Base-by-base conservation (phyloP, 2,888 invertebrate genomes). In the Synergus itoensis region DNA sequence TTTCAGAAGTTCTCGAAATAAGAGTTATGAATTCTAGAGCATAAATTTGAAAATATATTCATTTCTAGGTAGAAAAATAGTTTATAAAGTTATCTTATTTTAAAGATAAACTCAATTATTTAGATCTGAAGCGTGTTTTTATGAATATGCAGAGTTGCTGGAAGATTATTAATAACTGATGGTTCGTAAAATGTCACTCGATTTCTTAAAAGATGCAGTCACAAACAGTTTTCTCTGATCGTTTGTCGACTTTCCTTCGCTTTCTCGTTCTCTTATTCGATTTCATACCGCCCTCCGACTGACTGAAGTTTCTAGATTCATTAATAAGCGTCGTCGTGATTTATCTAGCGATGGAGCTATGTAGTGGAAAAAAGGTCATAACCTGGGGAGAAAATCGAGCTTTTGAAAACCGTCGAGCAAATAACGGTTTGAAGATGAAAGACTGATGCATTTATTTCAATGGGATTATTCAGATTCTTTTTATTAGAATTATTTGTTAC, bases 351-450 rank as follows among this genome's bases (percentile, higher is more conserved):
- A 48, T 69, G 69, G 48, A 16, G 28, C 48, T 69, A 69, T 69
- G 69, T 69, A 48, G 48, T 28, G 28, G 69, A 69, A 69, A 69
- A 69, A 43, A 40, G 67, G 67, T 67, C 65, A 67, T 67, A 67
- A 28, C 8, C 75, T 45, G 64, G 36, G 45, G 40, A 62, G 78
- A 41, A 36, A 36, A 77, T 80, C 76, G 67, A 60, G 80, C 63
- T 63, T 79, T 80, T 80, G 40, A 69, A 67, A 77, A 40, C 69
- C 62, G 53, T 41, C 53, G 63, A 62, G 77, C 62, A 45, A 67
- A 45, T 67, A 67, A 48, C 48, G 69, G 48, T 36, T 69, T 69
- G 21, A 67, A 45, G 67, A 67, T 45, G 45, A 67, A 67, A 18
- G 43, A 67, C 21, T 45, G n/a, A 21, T 67, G 53, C 67, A 67